Evolutionary conservation across 2,797 vertebrate genomes (phyloP).

Genomic region (Sebastes nivosus): DNA sequence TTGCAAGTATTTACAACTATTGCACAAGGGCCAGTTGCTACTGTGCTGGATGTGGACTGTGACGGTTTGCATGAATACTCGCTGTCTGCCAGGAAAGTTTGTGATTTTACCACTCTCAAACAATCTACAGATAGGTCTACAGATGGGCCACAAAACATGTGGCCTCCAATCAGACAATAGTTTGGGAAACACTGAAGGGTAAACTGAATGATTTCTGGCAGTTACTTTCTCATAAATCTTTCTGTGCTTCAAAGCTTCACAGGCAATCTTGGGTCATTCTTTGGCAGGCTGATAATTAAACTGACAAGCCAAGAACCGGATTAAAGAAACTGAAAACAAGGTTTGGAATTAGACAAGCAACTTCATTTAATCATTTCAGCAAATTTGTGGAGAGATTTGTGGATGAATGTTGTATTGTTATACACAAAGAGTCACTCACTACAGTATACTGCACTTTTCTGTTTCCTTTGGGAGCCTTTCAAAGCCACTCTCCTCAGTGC

Average conservation of each 20-base stretch:
- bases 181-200: neutral
- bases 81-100: slow-evolving; percentile 30
- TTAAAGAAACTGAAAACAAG: slow-evolving; percentile 5
- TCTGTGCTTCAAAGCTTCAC: slow-evolving; percentile 4
- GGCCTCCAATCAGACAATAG: slow-evolving; percentile 15
- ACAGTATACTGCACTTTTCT: neutral
- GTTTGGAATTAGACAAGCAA: slow-evolving; percentile 18
- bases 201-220: slow-evolving; percentile 19
- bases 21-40: slow-evolving; percentile 11
- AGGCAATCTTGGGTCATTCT: slow-evolving; percentile 9
- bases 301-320: neutral
- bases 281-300: slow-evolving; percentile 4
- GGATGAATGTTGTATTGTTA: slow-evolving; percentile 39
- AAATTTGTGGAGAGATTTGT: slow-evolving; percentile 27
- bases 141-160: slow-evolving; percentile 29
- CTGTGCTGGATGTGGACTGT: slow-evolving; percentile 28
- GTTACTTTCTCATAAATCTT: slow-evolving; percentile 10
- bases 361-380: slow-evolving; percentile 1
- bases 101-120: slow-evolving; percentile 31
- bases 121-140: slow-evolving; percentile 36
- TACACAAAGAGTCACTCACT: slow-evolving; percentile 21
- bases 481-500: slow-evolving; percentile 13
- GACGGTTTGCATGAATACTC: neutral
- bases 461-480: slow-evolving; percentile 36
- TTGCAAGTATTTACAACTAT: neutral